Evolutionary conservation across 2,888 invertebrate species (phyloP), one percentile per base, ranked within the genome.

Genomic region (Acleris laterana): DNA sequence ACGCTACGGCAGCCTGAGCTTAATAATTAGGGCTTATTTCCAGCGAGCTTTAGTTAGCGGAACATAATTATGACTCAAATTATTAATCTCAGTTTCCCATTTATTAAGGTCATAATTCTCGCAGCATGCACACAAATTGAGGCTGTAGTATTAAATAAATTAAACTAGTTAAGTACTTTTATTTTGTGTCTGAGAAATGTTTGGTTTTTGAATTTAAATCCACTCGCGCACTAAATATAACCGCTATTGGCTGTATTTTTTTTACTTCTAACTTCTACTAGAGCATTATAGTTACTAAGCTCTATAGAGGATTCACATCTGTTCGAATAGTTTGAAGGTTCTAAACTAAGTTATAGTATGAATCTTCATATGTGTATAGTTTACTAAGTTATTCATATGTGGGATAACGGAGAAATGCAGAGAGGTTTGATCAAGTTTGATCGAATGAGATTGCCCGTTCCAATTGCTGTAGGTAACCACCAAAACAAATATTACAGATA

Each of bases 1-100:
- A 57, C 63, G 63, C 52, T 57, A 66, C 66, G 52, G 51, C 66
- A 66, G 62, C 57, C 51, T 56, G 61, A 52, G 66, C 66, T 66
- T 66, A 66, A 66, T 66, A 66, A 66, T 66, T 62, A 66, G 66
- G 38, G 57, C 66, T 66, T 62, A 61, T 66, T 66, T 62, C 66
- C 57, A 46, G 61, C 61, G 51, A 61, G 56, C 61, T 66, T 66
- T 61, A 57, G 61, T 61, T 66, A 61, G 61, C 61, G 50, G 44
- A 66, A 66, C 61, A 66, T 52, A 51, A 62, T 66, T 66, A 57
- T 62, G 46, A 48, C 32, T 61, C 22, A 56, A 56, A 62, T 62
- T 63, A 62, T 66, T 62, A 57, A 66, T 66, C 61, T 46, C 28
- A 38, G 56, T 44, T 51, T 46, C 46, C 57, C 46, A 56, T 66